Conservation (phyloP, 2,113 vertebrate species). For the Calonectris borealis region DNA sequence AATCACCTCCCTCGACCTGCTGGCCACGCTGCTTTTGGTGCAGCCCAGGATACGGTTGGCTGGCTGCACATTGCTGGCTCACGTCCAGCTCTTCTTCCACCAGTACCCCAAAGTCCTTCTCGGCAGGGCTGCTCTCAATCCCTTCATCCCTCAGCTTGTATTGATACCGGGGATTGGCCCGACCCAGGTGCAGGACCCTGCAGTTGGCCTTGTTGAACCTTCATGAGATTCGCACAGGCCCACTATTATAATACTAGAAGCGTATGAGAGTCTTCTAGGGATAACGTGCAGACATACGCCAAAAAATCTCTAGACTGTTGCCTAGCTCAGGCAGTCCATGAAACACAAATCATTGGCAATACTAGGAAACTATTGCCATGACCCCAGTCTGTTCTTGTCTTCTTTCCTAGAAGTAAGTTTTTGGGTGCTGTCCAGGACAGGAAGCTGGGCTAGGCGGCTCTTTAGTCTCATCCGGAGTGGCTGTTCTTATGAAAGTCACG, state of each 20-base stretch:
- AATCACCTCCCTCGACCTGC: no score
- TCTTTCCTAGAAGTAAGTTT: not conserved
- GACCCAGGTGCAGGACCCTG: no score
- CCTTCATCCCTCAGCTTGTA: no score
- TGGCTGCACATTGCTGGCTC: no score
- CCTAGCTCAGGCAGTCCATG: not conserved
- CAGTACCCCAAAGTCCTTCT: no score
- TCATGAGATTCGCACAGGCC: no score
- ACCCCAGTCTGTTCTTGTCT: not conserved
- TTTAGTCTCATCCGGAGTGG: not conserved
- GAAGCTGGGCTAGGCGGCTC: not conserved
- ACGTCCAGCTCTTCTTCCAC: no score
- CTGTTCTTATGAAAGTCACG: not conserved
- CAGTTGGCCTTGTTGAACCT: no score
- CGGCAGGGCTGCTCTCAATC: no score
- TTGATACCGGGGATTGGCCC: no score
- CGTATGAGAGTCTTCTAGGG: not conserved
- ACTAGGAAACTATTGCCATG: not conserved
- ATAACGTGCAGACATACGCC: not conserved
- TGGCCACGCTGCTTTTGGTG: no score
- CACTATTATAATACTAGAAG: not conserved
- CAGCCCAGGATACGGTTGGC: no score
- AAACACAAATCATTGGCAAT: not conserved
- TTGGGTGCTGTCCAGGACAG: not conserved
- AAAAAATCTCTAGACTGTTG: not conserved